Evolutionary conservation across 2,113 vertebrate species (phyloP).

Genomic region (Mesoclemmys tuberculata): DNA sequence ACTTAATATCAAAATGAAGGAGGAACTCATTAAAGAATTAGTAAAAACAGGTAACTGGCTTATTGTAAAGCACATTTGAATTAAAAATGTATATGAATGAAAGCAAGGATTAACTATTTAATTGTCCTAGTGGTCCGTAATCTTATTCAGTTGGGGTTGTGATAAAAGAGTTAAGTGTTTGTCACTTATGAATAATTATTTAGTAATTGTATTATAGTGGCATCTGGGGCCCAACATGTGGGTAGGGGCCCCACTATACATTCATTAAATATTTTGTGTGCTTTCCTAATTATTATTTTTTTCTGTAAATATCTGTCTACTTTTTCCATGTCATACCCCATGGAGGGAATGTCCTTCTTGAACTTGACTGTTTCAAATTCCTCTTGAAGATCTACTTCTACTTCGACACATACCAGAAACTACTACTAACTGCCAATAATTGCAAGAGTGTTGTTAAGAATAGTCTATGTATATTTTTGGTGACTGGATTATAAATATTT

Average conservation of each 20-base stretch:
- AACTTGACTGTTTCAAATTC: background rate
- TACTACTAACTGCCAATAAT: background rate
- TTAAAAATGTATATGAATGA: background rate
- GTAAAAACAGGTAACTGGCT: slow-evolving; percentile 85
- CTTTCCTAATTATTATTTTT: background rate
- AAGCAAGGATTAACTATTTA: background rate
- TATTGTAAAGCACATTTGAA: background rate
- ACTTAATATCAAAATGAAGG: slow-evolving; percentile 88
- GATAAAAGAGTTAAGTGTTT: background rate
- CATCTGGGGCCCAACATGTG: background rate
- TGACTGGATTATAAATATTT: background rate
- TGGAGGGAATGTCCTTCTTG: background rate
- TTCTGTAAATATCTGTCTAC: background rate
- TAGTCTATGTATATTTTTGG: background rate
- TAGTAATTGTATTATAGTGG: background rate
- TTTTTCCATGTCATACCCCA: background rate
- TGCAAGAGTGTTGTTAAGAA: background rate
- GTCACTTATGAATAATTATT: background rate
- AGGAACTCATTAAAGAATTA: slow-evolving; percentile 90
- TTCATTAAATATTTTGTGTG: background rate
- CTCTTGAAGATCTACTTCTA: background rate
- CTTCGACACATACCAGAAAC: background rate
- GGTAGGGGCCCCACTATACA: background rate
- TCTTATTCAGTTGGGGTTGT: background rate
- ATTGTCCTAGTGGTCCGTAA: background rate